Evolutionary conservation across 1,140 invertebrate genomes (phyloP), one percentile per base, ranked within the genome.

Genomic region (Sitobion miscanthi): DNA sequence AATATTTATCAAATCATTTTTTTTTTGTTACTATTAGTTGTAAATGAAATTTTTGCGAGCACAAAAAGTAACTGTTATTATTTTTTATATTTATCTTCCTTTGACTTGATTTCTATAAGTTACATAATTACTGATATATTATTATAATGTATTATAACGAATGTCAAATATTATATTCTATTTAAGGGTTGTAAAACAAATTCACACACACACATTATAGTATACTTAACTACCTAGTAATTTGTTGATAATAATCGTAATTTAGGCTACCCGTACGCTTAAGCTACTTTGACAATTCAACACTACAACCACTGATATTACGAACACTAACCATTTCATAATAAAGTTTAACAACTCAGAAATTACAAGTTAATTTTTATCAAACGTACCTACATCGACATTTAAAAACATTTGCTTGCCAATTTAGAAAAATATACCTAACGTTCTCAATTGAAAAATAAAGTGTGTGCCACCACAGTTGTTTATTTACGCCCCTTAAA

Each of bases 241-340:
- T n/a, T 69, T 69, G 0, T 14, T 69, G 3, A 69, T n/a, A 69
- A 14, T 69, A n/a, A n/a, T 69, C 30, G 3, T n/a, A 69, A 17
- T 69, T 69, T 5, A 0, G 2, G 14, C 30, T 30, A 11, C 30
- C 30, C 30, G 5, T 30, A 4, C 30, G 14, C 30, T 69, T 14
- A 14, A n/a, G 30, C 11, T 5, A n/a, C 9, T 4, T 30, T 30
- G 25, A 30, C 57, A 17, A 2, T 54, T 54, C 17, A 21, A 35
- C 35, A 35, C 35, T 35, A 35, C 35, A 35, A 54, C 0, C 30
- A n/a, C 30, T 14, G 30, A 69, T 21, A 4, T n/a, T 9, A 6
- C 11, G 11, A 0, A n/a, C 0, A 69, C 14, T n/a, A 14, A 69
- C 20, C 4, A 69, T n/a, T n/a, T n/a, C 0, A n/a, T 14, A 0